phyloP scores from a whole-genome alignment of 35 echinoderm and acorn worm species.

The Holothuria glaberrima region DNA sequence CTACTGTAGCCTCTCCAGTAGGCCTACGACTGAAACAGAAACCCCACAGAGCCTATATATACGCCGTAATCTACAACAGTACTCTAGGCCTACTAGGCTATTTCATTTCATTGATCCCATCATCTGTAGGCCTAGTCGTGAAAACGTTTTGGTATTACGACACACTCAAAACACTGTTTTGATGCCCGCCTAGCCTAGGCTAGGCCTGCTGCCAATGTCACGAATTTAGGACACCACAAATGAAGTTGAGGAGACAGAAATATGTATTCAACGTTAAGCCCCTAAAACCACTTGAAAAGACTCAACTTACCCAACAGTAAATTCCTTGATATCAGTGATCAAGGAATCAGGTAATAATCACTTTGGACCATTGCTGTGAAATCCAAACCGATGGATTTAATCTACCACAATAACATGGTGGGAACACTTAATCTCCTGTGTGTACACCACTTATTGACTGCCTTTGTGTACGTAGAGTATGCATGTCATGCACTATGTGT shows the following conservation, averaged over 20 bases:
- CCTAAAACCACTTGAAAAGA: not conserved
- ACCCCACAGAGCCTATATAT: no score
- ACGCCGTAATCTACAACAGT: no score
- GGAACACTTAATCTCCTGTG: not conserved
- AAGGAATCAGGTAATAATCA: conserved; percentile 26
- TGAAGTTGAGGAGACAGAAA: not conserved
- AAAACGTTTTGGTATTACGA: no score
- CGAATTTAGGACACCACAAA: not conserved
- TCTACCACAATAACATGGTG: not conserved
- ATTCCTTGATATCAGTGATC: conserved; percentile 23
- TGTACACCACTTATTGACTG: conserved; percentile 26
- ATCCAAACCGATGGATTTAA: conserved; percentile 36
- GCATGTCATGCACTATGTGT: not conserved
- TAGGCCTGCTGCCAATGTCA: no score
- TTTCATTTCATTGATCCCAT: no score
- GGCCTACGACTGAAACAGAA: no score
- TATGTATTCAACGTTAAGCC: conserved; percentile 9
- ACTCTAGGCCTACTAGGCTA: no score
- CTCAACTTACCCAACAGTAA: conserved; percentile 28
- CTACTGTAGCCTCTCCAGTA: no score
- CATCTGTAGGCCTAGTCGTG: no score
- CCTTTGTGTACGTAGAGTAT: not conserved
- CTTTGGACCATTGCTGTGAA: conserved; percentile 16
- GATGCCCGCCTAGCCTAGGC: no score
- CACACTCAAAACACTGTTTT: no score